A percentile compares a stretch with the other conserved stretches of the same genome.
These are phyloP conservation scores for Trachelus troglodyta DNA, from an alignment of 2,888 invertebrate genomes.

Conservation along the genomic window DNA sequence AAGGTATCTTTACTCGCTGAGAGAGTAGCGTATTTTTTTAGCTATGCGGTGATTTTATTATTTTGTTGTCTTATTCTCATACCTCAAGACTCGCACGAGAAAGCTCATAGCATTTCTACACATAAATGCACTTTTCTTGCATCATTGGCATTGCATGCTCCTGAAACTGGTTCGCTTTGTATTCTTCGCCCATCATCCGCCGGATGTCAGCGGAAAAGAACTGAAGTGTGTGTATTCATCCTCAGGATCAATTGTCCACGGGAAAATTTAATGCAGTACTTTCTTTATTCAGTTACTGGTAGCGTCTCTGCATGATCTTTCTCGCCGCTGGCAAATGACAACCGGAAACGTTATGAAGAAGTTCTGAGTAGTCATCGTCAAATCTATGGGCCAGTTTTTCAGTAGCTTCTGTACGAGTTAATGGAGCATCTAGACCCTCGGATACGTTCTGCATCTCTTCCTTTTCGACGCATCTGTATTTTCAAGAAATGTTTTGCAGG, in stretches of 20 bases:
- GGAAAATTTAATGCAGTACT: background rate
- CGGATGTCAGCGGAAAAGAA: background rate
- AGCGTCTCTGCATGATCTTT: conserved; percentile 68
- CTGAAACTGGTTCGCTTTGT: background rate
- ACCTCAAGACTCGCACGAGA: background rate
- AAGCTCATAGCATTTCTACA: background rate
- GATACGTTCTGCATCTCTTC: conserved; percentile 68
- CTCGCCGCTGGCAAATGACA: conserved; percentile 69
- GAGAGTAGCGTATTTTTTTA: background rate
- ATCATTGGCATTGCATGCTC: background rate
- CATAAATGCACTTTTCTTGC: background rate
- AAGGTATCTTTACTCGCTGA: background rate
- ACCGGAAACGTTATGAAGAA: conserved; percentile 68
- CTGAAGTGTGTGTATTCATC: background rate
- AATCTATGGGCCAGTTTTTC: conserved; percentile 56
- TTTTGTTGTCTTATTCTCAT: background rate
- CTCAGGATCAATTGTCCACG: background rate
- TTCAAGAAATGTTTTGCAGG: background rate
- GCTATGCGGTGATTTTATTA: background rate
- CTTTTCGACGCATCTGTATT: conserved; percentile 68
- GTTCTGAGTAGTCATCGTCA: conserved; percentile 59
- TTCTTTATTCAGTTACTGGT: conserved; percentile 54
- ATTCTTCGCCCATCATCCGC: background rate
- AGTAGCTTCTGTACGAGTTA: conserved; percentile 59
- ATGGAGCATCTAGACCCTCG: conserved; percentile 64